Conservation (phyloP, 1,140 invertebrate genomes). For the Triops cancriformis region DNA sequence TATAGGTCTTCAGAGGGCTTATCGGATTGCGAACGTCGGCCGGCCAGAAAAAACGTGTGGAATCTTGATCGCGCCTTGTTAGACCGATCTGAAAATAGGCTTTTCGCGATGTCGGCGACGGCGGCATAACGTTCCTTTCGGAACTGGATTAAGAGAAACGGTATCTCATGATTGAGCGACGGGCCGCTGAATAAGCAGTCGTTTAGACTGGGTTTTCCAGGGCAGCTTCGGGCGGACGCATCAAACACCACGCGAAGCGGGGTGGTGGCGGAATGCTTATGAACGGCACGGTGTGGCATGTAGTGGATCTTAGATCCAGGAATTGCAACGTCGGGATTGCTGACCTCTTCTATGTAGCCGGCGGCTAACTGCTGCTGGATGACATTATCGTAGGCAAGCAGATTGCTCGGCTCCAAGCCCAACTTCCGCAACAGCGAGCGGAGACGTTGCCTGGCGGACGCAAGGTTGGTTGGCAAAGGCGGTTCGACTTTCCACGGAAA, state of each 20-base stretch:
- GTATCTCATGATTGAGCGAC: not conserved
- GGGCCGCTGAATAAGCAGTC: not conserved
- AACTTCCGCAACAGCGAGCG: not conserved
- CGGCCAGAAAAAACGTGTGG: too few species aligned
- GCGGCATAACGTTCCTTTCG: not conserved
- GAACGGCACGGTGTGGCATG: not conserved
- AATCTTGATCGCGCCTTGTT: not conserved
- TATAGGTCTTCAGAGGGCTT: too few species aligned
- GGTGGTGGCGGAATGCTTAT: not conserved
- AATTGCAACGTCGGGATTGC: not conserved
- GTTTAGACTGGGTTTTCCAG: not conserved
- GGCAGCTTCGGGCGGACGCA: not conserved
- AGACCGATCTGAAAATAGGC: slow-evolving; percentile 8
- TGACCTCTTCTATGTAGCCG: not conserved
- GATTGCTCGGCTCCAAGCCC: too few species aligned
- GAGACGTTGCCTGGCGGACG: not conserved
- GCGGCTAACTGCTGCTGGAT: too few species aligned
- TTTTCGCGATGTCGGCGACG: too few species aligned
- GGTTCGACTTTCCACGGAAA: not conserved
- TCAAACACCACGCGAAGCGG: too few species aligned
- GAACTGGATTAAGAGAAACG: not conserved
- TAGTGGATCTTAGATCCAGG: not conserved
- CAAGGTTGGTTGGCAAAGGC: not conserved
- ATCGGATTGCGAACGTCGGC: too few species aligned
- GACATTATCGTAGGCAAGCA: too few species aligned